These are phyloP conservation scores for Pocillopora meandrina DNA, from an alignment of 92 coral and sea anemone species.

Conservation along the genomic window DNA sequence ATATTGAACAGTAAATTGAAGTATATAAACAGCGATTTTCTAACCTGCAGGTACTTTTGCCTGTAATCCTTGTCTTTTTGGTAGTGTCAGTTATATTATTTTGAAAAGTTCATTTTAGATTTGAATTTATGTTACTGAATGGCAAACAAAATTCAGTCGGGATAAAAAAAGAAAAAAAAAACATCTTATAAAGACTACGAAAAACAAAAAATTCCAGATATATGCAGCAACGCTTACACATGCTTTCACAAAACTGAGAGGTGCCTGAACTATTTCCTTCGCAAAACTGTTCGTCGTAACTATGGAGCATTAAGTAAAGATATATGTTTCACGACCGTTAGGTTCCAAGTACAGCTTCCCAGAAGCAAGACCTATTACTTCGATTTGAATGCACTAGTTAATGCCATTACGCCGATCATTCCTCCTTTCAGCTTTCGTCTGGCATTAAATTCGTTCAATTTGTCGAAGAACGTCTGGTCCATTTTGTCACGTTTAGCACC, in stretches of 20 bases:
- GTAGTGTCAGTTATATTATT: not conserved
- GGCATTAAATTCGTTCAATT: constrained; percentile 89
- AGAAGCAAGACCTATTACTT: not conserved
- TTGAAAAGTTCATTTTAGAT: not conserved
- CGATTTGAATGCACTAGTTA: constrained; percentile 10
- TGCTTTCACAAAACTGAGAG: not conserved
- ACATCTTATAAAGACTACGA: not conserved
- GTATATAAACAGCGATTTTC: no score
- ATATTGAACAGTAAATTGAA: no score
- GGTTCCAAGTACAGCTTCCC: not conserved
- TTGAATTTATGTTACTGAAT: not conserved
- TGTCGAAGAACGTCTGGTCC: constrained; percentile 68
- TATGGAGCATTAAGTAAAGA: not conserved
- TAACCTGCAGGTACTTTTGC: not conserved
- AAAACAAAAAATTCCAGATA: not conserved
- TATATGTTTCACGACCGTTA: not conserved
- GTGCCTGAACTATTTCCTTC: not conserved
- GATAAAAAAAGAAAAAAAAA: not conserved
- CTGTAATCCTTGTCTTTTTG: no score
- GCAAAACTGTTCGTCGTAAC: not conserved
- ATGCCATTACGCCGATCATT: constrained; percentile 83
- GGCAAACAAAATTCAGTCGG: not conserved
- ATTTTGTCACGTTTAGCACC: constrained; percentile 88
- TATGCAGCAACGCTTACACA: not conserved
- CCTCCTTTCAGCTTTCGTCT: constrained; percentile 94